A percentile compares a stretch with the other conserved stretches of the same genome.
Conservation (phyloP, 2,113 vertebrate genomes). For the Heterochromis multidens region DNA sequence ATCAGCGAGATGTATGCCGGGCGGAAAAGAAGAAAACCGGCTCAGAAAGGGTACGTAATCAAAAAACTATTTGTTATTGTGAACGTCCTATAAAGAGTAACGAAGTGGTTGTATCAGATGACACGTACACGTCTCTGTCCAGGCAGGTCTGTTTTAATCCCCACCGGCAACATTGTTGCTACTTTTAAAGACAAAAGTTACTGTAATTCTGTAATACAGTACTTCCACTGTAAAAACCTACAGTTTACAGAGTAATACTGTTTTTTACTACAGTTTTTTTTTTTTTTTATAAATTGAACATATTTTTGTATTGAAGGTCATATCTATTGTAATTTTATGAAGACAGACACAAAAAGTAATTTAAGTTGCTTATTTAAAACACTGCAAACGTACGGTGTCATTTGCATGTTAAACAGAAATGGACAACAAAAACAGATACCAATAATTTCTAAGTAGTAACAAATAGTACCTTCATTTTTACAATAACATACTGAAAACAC, state of each 20-base stretch:
- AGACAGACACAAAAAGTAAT: background rate
- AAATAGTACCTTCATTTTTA: background rate
- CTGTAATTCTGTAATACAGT: too few species aligned
- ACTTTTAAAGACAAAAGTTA: too few species aligned
- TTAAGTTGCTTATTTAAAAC: background rate
- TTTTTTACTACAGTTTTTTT: too few species aligned
- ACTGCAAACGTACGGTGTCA: background rate
- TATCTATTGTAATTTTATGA: background rate
- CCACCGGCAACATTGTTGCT: too few species aligned
- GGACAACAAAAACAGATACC: background rate
- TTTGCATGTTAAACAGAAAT: background rate
- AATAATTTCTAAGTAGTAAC: background rate
- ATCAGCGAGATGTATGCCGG: conserved; percentile 60
- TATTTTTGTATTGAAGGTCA: too few species aligned
- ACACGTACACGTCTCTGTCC: too few species aligned
- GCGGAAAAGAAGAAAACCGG: conserved; percentile 69
- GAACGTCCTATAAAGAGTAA: background rate
- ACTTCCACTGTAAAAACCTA: too few species aligned
- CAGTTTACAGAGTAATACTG: too few species aligned
- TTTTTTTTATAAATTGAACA: too few species aligned
- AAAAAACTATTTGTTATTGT: background rate
- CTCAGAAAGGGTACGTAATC: conserved; percentile 60
- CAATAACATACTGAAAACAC: background rate
- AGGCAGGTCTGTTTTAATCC: too few species aligned
- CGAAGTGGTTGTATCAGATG: background rate